These are phyloP conservation scores for Chitala chitala DNA, from an alignment of 2,113 vertebrate genomes.

Conservation along the genomic window DNA sequence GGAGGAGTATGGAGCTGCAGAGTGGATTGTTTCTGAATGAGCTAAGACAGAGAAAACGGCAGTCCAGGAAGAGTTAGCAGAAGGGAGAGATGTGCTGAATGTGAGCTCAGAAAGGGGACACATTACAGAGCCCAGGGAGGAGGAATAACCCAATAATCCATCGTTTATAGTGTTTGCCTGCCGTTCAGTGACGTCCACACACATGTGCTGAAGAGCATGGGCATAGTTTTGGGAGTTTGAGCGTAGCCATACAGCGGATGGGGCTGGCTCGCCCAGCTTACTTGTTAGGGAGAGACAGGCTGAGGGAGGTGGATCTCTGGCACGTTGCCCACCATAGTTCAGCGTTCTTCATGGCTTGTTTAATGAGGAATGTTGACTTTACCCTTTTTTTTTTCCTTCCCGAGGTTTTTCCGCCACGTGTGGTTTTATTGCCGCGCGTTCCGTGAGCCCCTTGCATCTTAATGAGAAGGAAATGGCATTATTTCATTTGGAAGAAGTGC, in stretches of 20 bases:
- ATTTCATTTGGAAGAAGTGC: constrained; percentile 47
- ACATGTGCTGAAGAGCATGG: neutral
- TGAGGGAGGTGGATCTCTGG: neutral
- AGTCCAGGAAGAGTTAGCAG: no score
- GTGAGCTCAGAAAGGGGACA: no score
- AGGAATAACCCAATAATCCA: neutral
- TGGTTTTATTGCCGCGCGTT: constrained; percentile 20
- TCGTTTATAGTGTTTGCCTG: neutral
- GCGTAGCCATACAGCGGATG: no score
- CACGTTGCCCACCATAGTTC: neutral
- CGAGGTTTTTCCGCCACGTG: neutral
- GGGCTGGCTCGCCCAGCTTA: neutral
- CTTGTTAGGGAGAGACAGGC: neutral
- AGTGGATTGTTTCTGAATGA: neutral
- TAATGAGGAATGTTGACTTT: constrained; percentile 29
- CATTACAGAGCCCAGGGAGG: neutral
- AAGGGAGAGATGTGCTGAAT: no score
- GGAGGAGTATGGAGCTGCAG: neutral
- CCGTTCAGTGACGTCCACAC: neutral
- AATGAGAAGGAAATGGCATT: constrained; percentile 33
- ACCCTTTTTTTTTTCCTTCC: neutral
- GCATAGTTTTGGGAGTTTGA: neutral
- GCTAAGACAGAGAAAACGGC: neutral
- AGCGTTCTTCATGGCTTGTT: constrained; percentile 8
- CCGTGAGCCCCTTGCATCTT: constrained; percentile 25